phyloP scores from a whole-genome alignment of 2,888 invertebrate genomes.

The Rhamphomyia laevipes region DNA sequence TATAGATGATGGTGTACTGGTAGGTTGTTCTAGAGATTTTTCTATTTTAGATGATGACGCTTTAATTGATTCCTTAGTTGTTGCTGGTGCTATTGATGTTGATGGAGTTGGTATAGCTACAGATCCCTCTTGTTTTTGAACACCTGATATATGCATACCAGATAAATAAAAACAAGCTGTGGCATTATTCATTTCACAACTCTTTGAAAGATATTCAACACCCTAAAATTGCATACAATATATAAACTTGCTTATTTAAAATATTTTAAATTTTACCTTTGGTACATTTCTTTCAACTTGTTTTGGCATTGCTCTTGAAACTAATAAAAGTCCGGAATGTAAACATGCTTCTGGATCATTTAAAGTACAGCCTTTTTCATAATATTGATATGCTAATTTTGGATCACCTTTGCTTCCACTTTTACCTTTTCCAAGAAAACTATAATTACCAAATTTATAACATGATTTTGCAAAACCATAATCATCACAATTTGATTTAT shows the following conservation, averaged over 20 bases:
- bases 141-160: slow-evolving; percentile 65
- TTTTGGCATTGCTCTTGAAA: slow-evolving; percentile 44
- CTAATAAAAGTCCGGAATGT: slow-evolving; percentile 59
- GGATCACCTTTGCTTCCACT: slow-evolving; percentile 44
- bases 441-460: slow-evolving; percentile 70
- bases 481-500: slow-evolving; percentile 77
- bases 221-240: slow-evolving; percentile 32
- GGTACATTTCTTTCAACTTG: slow-evolving; percentile 46
- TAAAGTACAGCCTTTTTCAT: slow-evolving; percentile 65
- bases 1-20: slow-evolving; percentile 4
- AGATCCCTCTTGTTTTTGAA: slow-evolving; percentile 46
- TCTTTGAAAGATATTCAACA: slow-evolving; percentile 47
- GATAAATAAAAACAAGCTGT: slow-evolving; percentile 72
- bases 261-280: slow-evolving; percentile 35
- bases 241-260: not conserved
- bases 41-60: not conserved
- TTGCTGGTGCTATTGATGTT: slow-evolving; percentile 3
- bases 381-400: slow-evolving; percentile 55
- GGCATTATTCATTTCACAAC: slow-evolving; percentile 47
- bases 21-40: slow-evolving; percentile 6
- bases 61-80: not conserved
- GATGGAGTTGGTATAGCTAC: slow-evolving; percentile 35
- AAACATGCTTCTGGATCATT: slow-evolving; percentile 60
- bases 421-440: slow-evolving; percentile 51
- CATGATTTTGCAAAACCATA: slow-evolving; percentile 77